Conservation (phyloP, 2,797 vertebrate species). For the Pseudochirops corinnae region DNA sequence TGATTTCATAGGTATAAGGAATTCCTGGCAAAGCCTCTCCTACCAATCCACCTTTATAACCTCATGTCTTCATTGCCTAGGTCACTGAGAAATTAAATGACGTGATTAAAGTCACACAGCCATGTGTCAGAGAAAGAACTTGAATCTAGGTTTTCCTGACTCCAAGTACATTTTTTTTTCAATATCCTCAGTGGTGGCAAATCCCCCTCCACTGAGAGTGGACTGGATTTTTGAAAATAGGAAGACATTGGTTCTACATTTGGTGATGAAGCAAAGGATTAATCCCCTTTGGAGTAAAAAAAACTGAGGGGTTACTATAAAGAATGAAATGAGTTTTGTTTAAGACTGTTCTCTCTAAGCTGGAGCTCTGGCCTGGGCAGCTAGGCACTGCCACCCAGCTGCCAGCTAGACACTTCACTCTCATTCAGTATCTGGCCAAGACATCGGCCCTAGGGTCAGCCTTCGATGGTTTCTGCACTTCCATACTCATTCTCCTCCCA, state of each 20-base stretch:
- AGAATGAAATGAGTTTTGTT: neutral
- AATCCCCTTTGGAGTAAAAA: neutral
- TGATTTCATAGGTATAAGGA: neutral
- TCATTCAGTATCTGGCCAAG: neutral
- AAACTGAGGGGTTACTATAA: neutral
- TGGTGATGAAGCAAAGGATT: neutral
- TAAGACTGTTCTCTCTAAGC: neutral
- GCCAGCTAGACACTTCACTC: neutral
- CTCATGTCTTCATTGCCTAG: neutral
- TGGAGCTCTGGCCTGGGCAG: neutral
- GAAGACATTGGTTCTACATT: neutral
- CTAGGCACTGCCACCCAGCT: conserved; percentile 77
- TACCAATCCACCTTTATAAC: neutral
- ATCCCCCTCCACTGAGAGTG: neutral
- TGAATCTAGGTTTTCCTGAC: neutral
- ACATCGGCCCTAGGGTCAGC: neutral
- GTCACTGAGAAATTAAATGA: neutral
- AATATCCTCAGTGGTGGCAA: neutral
- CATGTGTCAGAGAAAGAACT: neutral
- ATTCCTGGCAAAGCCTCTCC: neutral
- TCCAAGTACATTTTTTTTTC: neutral
- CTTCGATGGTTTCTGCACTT: neutral
- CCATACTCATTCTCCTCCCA: neutral
- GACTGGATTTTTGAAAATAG: neutral
- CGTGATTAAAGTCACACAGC: neutral